phyloP scores from a whole-genome alignment of 1,140 invertebrate genomes.

The Danaus plexippus region DNA sequence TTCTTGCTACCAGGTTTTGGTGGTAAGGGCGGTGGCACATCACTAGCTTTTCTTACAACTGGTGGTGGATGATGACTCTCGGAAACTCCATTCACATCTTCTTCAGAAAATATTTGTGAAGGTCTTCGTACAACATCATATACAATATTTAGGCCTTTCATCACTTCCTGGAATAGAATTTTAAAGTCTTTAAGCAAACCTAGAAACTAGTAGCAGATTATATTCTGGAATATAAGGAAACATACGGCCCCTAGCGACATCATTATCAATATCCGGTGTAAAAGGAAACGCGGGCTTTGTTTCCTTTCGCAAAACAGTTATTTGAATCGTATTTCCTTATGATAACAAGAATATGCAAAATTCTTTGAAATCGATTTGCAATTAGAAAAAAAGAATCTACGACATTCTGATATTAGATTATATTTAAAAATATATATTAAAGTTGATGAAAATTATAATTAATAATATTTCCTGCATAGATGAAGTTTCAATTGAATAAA shows the following conservation, averaged over 20 bases:
- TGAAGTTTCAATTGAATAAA: too few species aligned
- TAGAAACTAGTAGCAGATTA: too few species aligned
- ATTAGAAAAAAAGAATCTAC: too few species aligned
- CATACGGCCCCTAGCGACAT: conserved; percentile 30
- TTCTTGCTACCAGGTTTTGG: conserved; percentile 48
- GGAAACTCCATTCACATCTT: conserved; percentile 42
- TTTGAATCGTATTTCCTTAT: conserved; percentile 28
- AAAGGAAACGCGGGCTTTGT: conserved; percentile 31
- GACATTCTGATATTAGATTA: too few species aligned
- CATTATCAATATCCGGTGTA: conserved; percentile 44
- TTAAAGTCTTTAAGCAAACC: background rate
- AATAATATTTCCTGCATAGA: too few species aligned
- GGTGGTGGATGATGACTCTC: conserved; percentile 30
- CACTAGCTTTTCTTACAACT: conserved; percentile 42
- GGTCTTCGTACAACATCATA: conserved; percentile 84
- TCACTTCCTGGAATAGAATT: conserved; percentile 76
- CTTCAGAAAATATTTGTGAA: conserved; percentile 77
- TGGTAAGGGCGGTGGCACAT: conserved; percentile 54
- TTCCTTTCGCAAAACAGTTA: conserved; percentile 28
- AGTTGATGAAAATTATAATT: too few species aligned
- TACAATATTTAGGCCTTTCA: conserved; percentile 85
- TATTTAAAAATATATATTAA: too few species aligned
- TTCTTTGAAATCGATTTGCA: conserved; percentile 1
- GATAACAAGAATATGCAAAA: conserved; percentile 9
- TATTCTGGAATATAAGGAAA: conserved; percentile 6